Evolutionary conservation across 2,888 invertebrate species (phyloP).

Genomic region (Kryphioiulus occultus): DNA sequence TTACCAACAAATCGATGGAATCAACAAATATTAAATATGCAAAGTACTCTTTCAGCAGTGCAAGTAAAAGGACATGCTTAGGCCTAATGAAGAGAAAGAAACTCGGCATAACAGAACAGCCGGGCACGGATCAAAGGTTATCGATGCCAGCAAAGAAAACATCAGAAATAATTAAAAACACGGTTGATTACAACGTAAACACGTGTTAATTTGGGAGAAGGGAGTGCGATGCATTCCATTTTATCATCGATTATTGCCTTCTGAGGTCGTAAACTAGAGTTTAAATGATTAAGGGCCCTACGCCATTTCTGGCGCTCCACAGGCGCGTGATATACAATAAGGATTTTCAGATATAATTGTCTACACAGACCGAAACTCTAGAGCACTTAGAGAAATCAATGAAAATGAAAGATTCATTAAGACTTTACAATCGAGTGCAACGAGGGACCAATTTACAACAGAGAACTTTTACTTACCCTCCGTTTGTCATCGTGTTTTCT

Average conservation of each 20-base stretch:
- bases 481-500: conserved; percentile 56
- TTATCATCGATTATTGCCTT: conserved; percentile 26
- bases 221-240: neutral
- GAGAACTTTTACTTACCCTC: conserved; percentile 54
- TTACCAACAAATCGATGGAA: neutral
- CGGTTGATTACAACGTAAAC: neutral
- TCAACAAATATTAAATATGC: neutral
- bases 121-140: neutral
- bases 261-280: conserved; percentile 1
- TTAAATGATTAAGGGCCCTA: neutral
- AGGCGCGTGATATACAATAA: neutral
- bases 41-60: neutral
- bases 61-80: neutral
- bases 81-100: conserved; percentile 27
- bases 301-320: neutral
- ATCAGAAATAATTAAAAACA: conserved; percentile 17
- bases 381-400: conserved; percentile 41
- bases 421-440: conserved; percentile 12
- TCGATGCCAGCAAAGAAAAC: neutral
- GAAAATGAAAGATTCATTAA: conserved; percentile 37
- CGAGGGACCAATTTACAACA: conserved; percentile 27
- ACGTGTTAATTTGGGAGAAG: neutral
- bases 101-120: neutral
- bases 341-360: neutral
- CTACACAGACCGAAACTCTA: neutral